These are phyloP conservation scores for Apantesis nais DNA, from an alignment of 2,888 invertebrate genomes.

Conservation along the genomic window DNA sequence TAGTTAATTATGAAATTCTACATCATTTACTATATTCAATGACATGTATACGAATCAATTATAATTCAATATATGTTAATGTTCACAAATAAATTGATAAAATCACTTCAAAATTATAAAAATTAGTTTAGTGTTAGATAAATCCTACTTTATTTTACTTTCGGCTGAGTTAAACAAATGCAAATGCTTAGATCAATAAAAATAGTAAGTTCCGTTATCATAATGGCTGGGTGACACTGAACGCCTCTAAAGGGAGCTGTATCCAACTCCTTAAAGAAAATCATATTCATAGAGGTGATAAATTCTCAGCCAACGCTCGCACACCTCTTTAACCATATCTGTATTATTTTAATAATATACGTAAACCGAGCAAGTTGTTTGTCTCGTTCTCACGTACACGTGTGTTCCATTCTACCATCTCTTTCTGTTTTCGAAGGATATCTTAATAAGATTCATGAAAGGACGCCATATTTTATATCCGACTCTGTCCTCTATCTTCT, in stretches of 20 bases:
- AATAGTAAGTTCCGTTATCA: slow-evolving; percentile 44
- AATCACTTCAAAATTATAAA: background rate
- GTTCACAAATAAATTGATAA: background rate
- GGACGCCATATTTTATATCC: slow-evolving; percentile 93
- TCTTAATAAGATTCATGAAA: slow-evolving; percentile 94
- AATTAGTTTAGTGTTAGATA: background rate
- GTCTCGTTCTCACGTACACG: slow-evolving; percentile 50
- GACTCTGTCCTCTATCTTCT: slow-evolving; percentile 87
- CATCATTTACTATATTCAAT: no score
- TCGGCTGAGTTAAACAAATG: slow-evolving; percentile 6
- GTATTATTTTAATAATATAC: slow-evolving; percentile 85
- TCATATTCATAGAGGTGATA: slow-evolving; percentile 84
- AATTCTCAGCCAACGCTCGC: slow-evolving; percentile 71
- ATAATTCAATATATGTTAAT: background rate
- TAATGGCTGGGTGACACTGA: slow-evolving; percentile 68
- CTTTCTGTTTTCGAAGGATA: slow-evolving; percentile 87
- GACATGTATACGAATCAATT: no score
- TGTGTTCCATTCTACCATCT: slow-evolving; percentile 58
- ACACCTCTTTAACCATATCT: slow-evolving; percentile 82
- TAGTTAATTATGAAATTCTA: no score
- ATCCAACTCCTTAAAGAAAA: slow-evolving; percentile 81
- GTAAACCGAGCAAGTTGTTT: slow-evolving; percentile 70
- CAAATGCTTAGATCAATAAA: slow-evolving; percentile 27
- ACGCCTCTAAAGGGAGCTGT: slow-evolving; percentile 70
- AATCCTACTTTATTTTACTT: background rate